These are phyloP conservation scores for Drosophila neocordata DNA, from an alignment of 1,140 invertebrate genomes.

Conservation along the genomic window DNA sequence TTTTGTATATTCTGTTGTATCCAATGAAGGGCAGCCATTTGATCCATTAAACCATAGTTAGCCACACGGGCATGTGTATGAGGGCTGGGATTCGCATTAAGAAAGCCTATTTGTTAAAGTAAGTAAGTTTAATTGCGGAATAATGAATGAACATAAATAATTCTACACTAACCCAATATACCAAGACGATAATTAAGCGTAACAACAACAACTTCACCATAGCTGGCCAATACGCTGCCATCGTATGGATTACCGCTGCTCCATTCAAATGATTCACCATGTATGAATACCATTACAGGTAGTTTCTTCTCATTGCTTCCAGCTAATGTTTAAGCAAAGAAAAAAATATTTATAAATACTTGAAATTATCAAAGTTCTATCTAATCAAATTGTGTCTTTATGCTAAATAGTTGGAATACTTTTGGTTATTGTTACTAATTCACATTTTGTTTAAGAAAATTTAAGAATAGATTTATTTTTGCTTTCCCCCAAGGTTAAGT, in stretches of 20 bases:
- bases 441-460: too few species aligned
- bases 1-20: constrained; percentile 95
- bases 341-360: too few species aligned
- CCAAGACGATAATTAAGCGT: constrained; percentile 98
- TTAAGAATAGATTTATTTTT: constrained; percentile 19
- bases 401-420: too few species aligned
- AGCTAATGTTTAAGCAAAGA: constrained; percentile 54
- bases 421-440: too few species aligned
- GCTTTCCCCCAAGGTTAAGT: not conserved
- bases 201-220: constrained; percentile 95
- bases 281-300: constrained; percentile 96
- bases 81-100: constrained; percentile 92
- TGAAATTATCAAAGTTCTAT: too few species aligned
- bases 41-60: constrained; percentile 97
- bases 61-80: constrained; percentile 91
- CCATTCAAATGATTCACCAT: constrained; percentile 97
- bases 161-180: constrained; percentile 86
- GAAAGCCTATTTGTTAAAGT: constrained; percentile 86
- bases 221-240: constrained; percentile 94
- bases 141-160: too few species aligned
- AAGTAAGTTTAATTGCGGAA: too few species aligned
- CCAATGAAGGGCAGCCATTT: constrained; percentile 95
- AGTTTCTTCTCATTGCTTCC: constrained; percentile 86
- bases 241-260: constrained; percentile 98
- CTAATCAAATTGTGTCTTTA: too few species aligned